phyloP scores from a whole-genome alignment of 2,113 vertebrate genomes.

The Amphiprion ocellaris region DNA sequence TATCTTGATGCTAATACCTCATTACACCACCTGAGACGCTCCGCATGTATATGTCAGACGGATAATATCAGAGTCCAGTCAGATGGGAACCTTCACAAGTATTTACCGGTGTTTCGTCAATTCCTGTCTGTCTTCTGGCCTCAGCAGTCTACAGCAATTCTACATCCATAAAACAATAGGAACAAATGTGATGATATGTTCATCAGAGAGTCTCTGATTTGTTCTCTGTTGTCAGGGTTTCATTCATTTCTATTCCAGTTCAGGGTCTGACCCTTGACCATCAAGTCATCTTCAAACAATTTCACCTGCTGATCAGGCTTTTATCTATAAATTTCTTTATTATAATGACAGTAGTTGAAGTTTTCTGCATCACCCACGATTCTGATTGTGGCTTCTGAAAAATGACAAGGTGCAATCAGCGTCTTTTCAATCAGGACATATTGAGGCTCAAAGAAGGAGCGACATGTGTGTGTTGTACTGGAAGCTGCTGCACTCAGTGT shows the following conservation, averaged over 20 bases:
- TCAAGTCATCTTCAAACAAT: background rate
- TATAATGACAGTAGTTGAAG: background rate
- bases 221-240: background rate
- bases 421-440: constrained; percentile 59
- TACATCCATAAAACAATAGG: too few species aligned
- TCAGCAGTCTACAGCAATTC: background rate
- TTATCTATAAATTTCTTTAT: background rate
- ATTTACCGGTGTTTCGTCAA: too few species aligned
- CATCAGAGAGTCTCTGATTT: too few species aligned
- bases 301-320: background rate
- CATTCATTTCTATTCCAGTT: background rate
- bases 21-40: background rate
- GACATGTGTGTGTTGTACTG: background rate
- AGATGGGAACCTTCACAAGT: background rate
- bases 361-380: background rate
- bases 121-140: too few species aligned
- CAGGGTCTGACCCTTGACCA: constrained; percentile 35
- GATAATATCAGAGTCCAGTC: constrained; percentile 1
- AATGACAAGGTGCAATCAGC: constrained; percentile 44
- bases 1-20: constrained; percentile 1
- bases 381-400: background rate
- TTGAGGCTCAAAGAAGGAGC: constrained; percentile 14
- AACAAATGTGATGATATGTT: too few species aligned
- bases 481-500: too few species aligned
- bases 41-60: constrained; percentile 10